Evolutionary conservation across 2,113 vertebrate species (phyloP).

Genomic region (Psittacus erithacus): DNA sequence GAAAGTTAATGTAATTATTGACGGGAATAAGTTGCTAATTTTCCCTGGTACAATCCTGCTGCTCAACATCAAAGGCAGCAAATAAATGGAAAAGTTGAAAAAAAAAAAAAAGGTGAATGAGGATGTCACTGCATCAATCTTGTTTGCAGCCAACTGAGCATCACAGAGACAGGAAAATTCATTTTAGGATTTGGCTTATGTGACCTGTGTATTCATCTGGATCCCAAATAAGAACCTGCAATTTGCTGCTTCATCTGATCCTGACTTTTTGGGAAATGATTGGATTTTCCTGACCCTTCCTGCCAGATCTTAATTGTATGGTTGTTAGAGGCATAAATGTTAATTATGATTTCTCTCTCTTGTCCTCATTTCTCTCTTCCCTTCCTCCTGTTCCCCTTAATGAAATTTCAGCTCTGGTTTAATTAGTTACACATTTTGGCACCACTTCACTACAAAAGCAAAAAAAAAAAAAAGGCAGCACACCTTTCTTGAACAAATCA

Average conservation of each 20-base stretch:
- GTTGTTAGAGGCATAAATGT: background rate
- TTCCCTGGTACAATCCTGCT: slow-evolving; percentile 4
- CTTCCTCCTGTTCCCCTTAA: slow-evolving; percentile 9
- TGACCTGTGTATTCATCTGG: background rate
- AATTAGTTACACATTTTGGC: background rate
- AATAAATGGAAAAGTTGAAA: background rate
- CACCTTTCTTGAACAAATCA: background rate
- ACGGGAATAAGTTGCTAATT: background rate
- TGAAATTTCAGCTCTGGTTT: slow-evolving; percentile 35
- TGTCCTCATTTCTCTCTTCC: background rate
- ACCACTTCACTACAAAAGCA: background rate
- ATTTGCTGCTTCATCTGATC: slow-evolving; percentile 34
- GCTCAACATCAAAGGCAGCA: slow-evolving; percentile 30
- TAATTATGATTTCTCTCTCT: slow-evolving; percentile 34
- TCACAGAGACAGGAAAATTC: background rate
- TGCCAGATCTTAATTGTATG: slow-evolving; percentile 17
- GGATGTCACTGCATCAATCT: background rate
- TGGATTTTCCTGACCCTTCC: slow-evolving; percentile 20
- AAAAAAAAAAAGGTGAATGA: background rate
- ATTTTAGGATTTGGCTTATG: slow-evolving; percentile 12
- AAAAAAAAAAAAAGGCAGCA: background rate
- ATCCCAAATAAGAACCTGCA: background rate
- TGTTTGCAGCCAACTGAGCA: background rate
- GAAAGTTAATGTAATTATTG: background rate
- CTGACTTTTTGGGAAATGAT: background rate